Base-by-base conservation (phyloP, 1,140 invertebrate species). In the Lordiphosa mommai region DNA sequence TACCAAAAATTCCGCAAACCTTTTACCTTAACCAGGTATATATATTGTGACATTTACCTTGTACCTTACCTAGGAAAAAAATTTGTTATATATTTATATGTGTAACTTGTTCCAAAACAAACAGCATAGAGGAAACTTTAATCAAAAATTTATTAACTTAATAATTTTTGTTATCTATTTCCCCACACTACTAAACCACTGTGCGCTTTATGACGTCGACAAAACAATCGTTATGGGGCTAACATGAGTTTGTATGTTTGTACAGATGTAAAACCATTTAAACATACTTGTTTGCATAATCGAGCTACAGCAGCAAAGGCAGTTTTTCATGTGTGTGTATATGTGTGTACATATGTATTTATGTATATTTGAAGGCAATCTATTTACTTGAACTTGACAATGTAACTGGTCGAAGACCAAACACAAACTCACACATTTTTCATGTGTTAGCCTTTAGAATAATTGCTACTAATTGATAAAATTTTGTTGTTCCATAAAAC, bases 371-470 rank as follows among this genome's bases (percentile, higher is more conserved):
- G 30, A 36, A 65, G 53, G 53, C 65, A 63, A 57, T 70, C 70
- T 64, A 71, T 82, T 82, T 66, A 74, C 74, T 79, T 82, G 74
- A 79, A 82, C 74, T 79, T 79, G 74, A 64, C 76, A 61, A 74
- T 82, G 65, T 56, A 74, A 66, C 61, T 57, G 43, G 52, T 37
- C 59, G 49, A 65, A 55, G 32, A 66, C 23, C 20, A n/a, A 47
- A 46, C 12, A 32, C 6, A 44, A 7, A 12, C 6, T 16, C 29
- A 47, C 13, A 27, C 17, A 16, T 9, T 3, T 29, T 10, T 13
- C 23, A 41, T 20, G 5, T 16, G 63, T 66, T 67, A 40, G 63
- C 52, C 63, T 67, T 41, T 46, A 9, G 8, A 52, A 43, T 66
- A 65, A 65, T 63, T 63, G 32, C 47, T 23, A 30, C 16, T 34